These are phyloP conservation scores for Philypnodon macrostomus DNA, from an alignment of 2,797 vertebrate species.

Conservation along the genomic window DNA sequence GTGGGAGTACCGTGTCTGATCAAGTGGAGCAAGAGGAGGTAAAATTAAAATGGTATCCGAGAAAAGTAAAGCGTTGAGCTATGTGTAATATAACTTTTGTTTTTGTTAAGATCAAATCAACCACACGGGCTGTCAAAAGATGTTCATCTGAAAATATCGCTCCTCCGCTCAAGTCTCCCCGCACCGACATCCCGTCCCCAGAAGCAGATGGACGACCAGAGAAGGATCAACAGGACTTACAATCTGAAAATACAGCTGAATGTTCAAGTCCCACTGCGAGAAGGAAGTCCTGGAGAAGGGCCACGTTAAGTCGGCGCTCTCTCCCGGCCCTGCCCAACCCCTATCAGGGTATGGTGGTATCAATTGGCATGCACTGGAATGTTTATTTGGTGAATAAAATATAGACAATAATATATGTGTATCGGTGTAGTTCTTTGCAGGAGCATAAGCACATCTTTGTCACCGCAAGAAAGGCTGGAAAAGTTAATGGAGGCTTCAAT, in stretches of 20 bases:
- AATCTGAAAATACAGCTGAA: constrained; percentile 18
- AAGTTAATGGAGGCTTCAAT: constrained; percentile 77
- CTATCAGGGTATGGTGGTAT: constrained; percentile 58
- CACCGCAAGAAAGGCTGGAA: constrained; percentile 72
- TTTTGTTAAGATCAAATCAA: constrained; percentile 24
- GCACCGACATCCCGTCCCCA: constrained; percentile 29
- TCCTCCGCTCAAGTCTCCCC: constrained; percentile 63
- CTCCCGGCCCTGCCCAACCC: constrained; percentile 65
- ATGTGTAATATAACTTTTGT: neutral
- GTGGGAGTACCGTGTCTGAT: neutral
- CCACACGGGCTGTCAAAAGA: constrained; percentile 53
- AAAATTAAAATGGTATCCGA: constrained; percentile 6
- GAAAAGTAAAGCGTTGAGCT: neutral
- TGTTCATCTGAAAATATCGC: constrained; percentile 36
- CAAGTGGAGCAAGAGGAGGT: constrained; percentile 52
- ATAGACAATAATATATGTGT: constrained; percentile 7
- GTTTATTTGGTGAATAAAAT: too few relatives aligned
- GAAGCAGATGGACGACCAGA: constrained; percentile 19
- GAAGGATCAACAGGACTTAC: constrained; percentile 11
- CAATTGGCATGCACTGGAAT: neutral
- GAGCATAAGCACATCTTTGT: constrained; percentile 68
- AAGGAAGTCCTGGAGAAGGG: constrained; percentile 79
- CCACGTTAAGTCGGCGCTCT: constrained; percentile 69
- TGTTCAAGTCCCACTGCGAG: constrained; percentile 22
- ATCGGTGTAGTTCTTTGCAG: constrained; percentile 68